Evolutionary conservation across 64 coral and sea anemone species (phyloP).

Genomic region (Catalaphyllia jardinei): DNA sequence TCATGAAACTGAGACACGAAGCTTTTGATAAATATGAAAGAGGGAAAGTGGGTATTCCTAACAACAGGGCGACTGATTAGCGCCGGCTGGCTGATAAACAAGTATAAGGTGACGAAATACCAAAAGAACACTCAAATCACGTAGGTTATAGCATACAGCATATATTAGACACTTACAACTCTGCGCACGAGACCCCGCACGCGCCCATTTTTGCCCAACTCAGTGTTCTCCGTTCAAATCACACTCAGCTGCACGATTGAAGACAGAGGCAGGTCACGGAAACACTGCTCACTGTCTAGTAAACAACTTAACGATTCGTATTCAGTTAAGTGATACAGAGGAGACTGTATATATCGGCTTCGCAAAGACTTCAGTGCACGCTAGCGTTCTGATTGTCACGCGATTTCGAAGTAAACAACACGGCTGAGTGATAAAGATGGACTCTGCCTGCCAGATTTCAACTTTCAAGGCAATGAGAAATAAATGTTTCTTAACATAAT

Average conservation of each 20-base stretch:
- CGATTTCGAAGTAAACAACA: slow-evolving; percentile 37
- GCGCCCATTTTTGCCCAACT: background rate
- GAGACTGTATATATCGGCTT: slow-evolving; percentile 47
- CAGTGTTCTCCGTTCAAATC: background rate
- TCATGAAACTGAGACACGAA: too few species aligned
- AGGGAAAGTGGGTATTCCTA: too few species aligned
- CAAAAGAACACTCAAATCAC: background rate
- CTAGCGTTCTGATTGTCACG: slow-evolving; percentile 17
- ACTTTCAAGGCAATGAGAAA: background rate
- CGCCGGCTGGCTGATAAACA: background rate
- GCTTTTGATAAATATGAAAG: too few species aligned
- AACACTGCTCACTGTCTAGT: slow-evolving; percentile 1
- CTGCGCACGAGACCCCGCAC: background rate
- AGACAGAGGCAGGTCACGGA: background rate
- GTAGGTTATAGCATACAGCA: too few species aligned
- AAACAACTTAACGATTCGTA: slow-evolving; percentile 40
- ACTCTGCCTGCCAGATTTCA: background rate
- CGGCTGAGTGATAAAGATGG: background rate
- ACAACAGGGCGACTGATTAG: too few species aligned
- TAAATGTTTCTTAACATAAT: background rate
- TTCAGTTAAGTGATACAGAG: slow-evolving; percentile 32
- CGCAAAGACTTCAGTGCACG: slow-evolving; percentile 28
- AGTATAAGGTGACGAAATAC: background rate
- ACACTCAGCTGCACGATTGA: background rate
- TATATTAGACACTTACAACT: background rate